Evolutionary conservation across 2,797 vertebrate species (phyloP).

Genomic region (Chelon auratus): DNA sequence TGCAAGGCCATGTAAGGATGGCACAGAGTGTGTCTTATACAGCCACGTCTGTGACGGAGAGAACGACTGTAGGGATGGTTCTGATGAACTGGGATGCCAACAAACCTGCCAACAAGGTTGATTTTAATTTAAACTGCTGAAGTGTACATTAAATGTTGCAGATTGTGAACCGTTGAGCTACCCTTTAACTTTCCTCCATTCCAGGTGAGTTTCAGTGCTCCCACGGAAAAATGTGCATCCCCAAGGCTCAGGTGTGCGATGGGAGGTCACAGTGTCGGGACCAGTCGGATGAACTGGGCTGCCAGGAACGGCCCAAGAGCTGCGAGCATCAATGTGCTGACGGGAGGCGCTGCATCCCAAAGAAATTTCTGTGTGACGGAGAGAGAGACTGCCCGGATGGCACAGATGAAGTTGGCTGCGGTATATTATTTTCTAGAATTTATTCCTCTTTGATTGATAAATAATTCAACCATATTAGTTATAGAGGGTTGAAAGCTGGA

Average conservation of each 20-base stretch:
- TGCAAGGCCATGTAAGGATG: constrained; percentile 79
- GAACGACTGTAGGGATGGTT: constrained; percentile 85
- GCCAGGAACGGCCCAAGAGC: constrained; percentile 74
- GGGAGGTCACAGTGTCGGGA: constrained; percentile 87
- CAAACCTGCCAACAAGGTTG: constrained; percentile 68
- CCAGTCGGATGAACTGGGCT: constrained; percentile 87
- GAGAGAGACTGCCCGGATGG: constrained; percentile 87
- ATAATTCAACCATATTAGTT: neutral
- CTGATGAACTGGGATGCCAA: constrained; percentile 82
- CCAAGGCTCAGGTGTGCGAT: constrained; percentile 82
- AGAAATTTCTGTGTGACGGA: constrained; percentile 89
- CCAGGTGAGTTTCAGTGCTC: constrained; percentile 88
- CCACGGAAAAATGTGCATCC: constrained; percentile 82
- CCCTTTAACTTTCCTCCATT: neutral
- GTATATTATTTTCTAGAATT: constrained; percentile 57
- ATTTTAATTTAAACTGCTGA: rapidly evolving
- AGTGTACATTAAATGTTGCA: neutral
- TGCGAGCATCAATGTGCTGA: constrained; percentile 86
- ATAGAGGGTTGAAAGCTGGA: neutral
- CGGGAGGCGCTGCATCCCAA: constrained; percentile 84
- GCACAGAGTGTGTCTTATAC: constrained; percentile 81
- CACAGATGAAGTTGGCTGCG: constrained; percentile 86
- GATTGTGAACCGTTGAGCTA: too few species aligned
- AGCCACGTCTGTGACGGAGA: constrained; percentile 88
- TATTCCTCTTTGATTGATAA: neutral